A percentile compares a stretch with the other conserved stretches of the same genome.
phyloP scores from a whole-genome alignment of 1,140 invertebrate species.

The Bathynomus jamesi region DNA sequence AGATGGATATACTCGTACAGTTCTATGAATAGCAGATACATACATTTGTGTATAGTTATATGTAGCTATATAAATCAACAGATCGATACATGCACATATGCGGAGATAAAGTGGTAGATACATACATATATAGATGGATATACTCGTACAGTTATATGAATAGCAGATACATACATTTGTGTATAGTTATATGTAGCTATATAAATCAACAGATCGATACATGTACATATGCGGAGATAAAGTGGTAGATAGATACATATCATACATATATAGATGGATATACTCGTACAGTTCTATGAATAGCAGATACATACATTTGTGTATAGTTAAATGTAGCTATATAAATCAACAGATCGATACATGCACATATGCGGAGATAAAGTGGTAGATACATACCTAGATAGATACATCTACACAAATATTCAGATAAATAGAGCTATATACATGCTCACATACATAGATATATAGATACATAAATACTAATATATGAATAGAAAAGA shows the following conservation, averaged over 20 bases:
- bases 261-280: not conserved
- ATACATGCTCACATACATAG: not conserved
- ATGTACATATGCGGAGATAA: not conserved
- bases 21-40: not conserved
- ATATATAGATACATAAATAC: not conserved
- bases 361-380: not conserved
- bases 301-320: not conserved
- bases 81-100: not conserved
- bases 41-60: too few species aligned
- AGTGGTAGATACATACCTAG: conserved; percentile 3
- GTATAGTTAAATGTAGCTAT: not conserved
- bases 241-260: not conserved
- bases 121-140: not conserved
- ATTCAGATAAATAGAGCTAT: conserved; percentile 2
- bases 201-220: not conserved
- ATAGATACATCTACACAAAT: conserved; percentile 7
- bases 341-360: not conserved
- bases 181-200: not conserved
- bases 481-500: not conserved
- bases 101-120: too few species aligned
- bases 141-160: not conserved
- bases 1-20: not conserved
- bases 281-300: not conserved
- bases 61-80: not conserved
- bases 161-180: not conserved